Conservation (phyloP, 2,797 vertebrate genomes). For the Cossypha niveicapilla region DNA sequence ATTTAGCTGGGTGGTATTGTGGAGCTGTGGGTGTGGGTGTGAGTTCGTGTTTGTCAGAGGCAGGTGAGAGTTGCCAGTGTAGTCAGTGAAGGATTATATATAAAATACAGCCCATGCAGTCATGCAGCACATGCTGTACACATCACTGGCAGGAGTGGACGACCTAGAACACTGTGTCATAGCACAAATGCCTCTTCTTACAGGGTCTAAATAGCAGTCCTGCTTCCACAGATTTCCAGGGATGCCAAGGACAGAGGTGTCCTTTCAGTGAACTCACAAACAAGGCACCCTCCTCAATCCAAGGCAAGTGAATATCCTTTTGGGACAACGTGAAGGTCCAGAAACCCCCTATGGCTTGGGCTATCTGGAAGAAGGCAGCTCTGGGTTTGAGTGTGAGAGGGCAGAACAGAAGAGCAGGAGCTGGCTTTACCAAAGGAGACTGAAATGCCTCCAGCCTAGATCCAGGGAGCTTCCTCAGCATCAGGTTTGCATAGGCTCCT, state of each 20-base stretch:
- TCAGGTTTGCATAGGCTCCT: constrained; percentile 36
- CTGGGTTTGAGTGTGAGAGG: background rate
- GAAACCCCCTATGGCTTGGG: background rate
- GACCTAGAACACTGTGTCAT: background rate
- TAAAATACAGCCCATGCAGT: background rate
- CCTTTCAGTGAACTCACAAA: background rate
- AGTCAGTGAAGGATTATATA: background rate
- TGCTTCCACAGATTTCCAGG: background rate
- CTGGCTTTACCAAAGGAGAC: background rate
- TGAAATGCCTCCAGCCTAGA: background rate
- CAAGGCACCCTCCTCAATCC: background rate
- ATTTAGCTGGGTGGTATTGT: background rate
- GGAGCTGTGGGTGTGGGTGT: background rate
- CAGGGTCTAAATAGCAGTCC: background rate
- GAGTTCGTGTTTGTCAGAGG: background rate
- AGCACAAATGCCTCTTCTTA: background rate
- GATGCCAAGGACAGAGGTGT: background rate
- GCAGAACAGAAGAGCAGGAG: background rate
- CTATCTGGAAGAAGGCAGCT: background rate
- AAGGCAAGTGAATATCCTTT: background rate
- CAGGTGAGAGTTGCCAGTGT: background rate
- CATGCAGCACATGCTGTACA: background rate
- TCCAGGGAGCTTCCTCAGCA: background rate
- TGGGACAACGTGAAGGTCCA: background rate
- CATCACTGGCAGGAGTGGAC: background rate